These are phyloP conservation scores for Thumatha senex DNA, from an alignment of 2,888 invertebrate genomes.

Conservation along the genomic window DNA sequence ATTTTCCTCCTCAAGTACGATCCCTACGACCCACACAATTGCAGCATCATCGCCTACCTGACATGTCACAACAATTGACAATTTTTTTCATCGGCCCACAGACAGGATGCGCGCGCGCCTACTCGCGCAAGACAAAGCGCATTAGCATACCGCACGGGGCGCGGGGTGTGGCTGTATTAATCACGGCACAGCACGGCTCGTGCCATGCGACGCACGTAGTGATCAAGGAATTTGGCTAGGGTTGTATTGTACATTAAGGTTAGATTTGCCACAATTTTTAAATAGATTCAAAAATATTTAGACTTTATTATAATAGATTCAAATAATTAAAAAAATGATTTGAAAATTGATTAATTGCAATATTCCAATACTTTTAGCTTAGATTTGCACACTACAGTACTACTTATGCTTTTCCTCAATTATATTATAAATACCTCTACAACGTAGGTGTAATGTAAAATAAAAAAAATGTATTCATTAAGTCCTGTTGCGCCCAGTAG, in stretches of 20 bases:
- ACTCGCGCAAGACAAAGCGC: conserved; percentile 68
- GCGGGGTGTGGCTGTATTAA: conserved; percentile 66
- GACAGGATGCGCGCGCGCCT: conserved; percentile 73
- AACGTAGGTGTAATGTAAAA: too few relatives aligned
- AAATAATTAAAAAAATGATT: too few relatives aligned
- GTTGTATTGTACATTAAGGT: conserved; percentile 20
- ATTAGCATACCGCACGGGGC: conserved; percentile 63
- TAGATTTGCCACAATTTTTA: neutral
- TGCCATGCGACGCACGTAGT: conserved; percentile 52
- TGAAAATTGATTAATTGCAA: too few relatives aligned
- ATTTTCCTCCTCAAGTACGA: conserved; percentile 27
- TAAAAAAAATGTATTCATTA: too few relatives aligned
- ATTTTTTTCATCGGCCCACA: conserved; percentile 59
- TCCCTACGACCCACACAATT: conserved; percentile 36
- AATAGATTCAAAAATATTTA: too few relatives aligned
- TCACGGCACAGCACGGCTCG: conserved; percentile 64
- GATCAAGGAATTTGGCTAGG: conserved; percentile 33
- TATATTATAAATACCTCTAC: too few relatives aligned
- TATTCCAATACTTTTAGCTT: too few relatives aligned
- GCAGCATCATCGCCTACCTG: conserved; percentile 46
- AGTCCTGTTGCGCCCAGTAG: too few relatives aligned
- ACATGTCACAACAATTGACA: conserved; percentile 64
- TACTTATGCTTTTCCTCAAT: too few relatives aligned
- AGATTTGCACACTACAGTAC: too few relatives aligned
- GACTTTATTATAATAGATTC: too few relatives aligned